Conservation (phyloP, 2,888 invertebrate species). For the Erebia palarica region DNA sequence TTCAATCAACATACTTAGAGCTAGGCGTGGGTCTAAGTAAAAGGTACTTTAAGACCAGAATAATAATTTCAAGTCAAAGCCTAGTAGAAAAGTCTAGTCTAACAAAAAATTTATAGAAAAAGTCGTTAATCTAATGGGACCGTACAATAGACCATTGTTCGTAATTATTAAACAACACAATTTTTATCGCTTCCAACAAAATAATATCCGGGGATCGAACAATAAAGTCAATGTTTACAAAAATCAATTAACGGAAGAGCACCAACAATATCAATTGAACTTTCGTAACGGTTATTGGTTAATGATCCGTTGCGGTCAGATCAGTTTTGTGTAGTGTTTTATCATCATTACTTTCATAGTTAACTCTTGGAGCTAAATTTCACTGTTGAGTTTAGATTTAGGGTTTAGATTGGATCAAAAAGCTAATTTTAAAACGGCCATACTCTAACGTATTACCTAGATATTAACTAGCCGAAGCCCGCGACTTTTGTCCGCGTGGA, state of each 20-base stretch:
- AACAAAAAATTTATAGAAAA: constrained; percentile 59
- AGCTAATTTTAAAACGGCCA: too few species aligned
- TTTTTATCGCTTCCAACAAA: constrained; percentile 39
- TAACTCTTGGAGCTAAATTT: constrained; percentile 28
- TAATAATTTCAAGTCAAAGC: too few species aligned
- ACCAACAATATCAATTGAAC: constrained; percentile 42
- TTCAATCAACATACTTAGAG: too few species aligned
- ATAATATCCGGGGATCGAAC: constrained; percentile 56
- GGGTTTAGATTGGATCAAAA: not conserved
- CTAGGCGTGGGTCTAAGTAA: too few species aligned
- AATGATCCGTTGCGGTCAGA: constrained; percentile 38
- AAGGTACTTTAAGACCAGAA: too few species aligned
- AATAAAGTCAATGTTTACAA: constrained; percentile 48
- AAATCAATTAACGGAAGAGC: constrained; percentile 45
- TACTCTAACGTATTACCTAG: too few species aligned
- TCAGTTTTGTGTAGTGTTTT: constrained; percentile 29
- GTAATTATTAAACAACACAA: constrained; percentile 47
- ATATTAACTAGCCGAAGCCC: too few species aligned
- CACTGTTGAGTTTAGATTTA: not conserved
- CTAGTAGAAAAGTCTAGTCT: constrained; percentile 30
- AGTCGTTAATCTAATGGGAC: constrained; percentile 66
- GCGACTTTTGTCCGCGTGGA: too few species aligned
- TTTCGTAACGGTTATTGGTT: constrained; percentile 42
- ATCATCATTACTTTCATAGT: constrained; percentile 27
- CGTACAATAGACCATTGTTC: constrained; percentile 76